Evolutionary conservation across 2,888 invertebrate species (phyloP), one percentile per base, ranked within the genome.

Genomic region (Drosophila maculinotata): DNA sequence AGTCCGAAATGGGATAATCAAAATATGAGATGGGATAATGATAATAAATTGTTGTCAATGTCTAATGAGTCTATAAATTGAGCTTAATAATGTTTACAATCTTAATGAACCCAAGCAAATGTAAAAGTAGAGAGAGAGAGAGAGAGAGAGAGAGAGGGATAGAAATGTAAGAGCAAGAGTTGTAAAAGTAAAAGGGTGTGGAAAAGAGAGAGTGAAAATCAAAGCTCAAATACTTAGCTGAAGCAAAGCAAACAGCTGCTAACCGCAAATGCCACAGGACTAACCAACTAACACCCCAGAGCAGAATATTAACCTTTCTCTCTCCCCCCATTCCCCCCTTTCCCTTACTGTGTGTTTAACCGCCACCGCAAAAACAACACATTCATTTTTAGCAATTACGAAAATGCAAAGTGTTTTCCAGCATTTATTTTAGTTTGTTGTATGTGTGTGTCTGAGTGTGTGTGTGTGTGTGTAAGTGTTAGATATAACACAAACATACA

Each of bases 251-350:
- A 57, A 51, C 41, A 56, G 49, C 39, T 71, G 48, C 12, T 12
- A 71, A 63, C 76, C 76, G 52, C 71, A 74, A 62, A 56, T 49
- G 71, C 71, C 76, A 39, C 71, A 71, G 44, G 39, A 53, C 59
- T 49, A 52, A 58, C 66, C 59, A 12, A 30, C 15, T 15, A 58
- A 23, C 58, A 30, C 44, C 28, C 39, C 39, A n/a, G 6, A 14
- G 17, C 36, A 30, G n/a, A 25, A 23, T 33, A 36, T 31, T 51
- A 45, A 26, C n/a, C 15, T 4, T 14, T n/a, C 14, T 1, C 30
- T 12, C 9, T 5, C 12, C n/a, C 10, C n/a, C 31, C 9, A 36
- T 42, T 36, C 6, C 9, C 20, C 30, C 26, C 49, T 68, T 53
- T n/a, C n/a, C n/a, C n/a, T 47, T 42, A 17, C 23, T n/a, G 38